These are phyloP conservation scores for Scopus umbretta DNA, from an alignment of 2,113 vertebrate genomes.

Conservation along the genomic window DNA sequence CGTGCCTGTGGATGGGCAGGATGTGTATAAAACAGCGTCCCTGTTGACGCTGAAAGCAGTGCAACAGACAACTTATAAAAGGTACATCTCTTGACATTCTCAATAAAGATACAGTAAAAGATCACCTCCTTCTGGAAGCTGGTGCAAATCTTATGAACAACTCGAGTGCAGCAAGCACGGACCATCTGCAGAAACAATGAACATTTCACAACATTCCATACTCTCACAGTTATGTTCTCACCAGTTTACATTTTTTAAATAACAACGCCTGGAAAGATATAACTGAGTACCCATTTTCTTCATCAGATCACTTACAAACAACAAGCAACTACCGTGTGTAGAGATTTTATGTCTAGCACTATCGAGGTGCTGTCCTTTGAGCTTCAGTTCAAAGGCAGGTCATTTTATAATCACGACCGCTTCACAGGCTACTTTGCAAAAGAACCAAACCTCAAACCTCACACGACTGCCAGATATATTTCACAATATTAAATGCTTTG, in stretches of 20 bases:
- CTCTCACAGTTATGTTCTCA: background rate
- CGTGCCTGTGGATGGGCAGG: background rate
- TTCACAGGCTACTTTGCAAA: background rate
- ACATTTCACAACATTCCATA: background rate
- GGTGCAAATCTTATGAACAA: conserved; percentile 88
- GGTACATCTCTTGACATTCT: background rate
- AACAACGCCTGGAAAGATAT: background rate
- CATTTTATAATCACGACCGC: background rate
- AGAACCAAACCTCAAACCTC: background rate
- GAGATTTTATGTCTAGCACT: background rate
- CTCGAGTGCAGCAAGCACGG: conserved; percentile 87
- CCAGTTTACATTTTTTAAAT: background rate
- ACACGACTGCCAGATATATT: background rate
- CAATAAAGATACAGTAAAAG: background rate
- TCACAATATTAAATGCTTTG: background rate
- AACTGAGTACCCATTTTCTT: background rate
- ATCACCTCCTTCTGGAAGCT: conserved; percentile 95
- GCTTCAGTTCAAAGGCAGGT: background rate
- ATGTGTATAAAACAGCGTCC: background rate
- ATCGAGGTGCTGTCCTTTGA: background rate
- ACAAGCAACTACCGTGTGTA: background rate
- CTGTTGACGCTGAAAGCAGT: background rate
- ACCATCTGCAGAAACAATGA: conserved; percentile 75
- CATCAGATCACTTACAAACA: background rate
- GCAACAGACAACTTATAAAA: background rate